Base-by-base conservation (phyloP, 1,140 invertebrate genomes). In the Zaprionus ornatus region DNA sequence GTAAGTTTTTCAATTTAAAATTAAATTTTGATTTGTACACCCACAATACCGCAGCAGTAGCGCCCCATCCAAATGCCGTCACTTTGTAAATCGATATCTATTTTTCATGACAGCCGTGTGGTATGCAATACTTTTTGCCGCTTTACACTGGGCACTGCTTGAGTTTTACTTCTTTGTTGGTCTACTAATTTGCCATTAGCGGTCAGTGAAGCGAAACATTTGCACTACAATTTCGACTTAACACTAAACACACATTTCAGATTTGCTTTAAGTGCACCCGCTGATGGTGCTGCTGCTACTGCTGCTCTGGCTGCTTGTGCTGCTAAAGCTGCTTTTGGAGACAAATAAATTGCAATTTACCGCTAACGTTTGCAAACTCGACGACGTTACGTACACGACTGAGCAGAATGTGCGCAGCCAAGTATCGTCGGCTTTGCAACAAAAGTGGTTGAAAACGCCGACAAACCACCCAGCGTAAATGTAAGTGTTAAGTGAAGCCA, bases 371-470 rank as follows among this genome's bases (percentile, higher is more conserved):
- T 86, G 66, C 57, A 78, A 90, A 90, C 83, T 87, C 77, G 77
- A 82, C 85, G 85, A 90, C 73, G 85, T 74, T 82, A 82, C 67
- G 76, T 85, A 85, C 73, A 90, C 85, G 81, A 88, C 85, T 88
- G 74, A 88, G 35, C 70, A 40, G 32, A 77, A 73, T 62, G 50
- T 87, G 65, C 32, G 56, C 65, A 77, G 66, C 57, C 37, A 75
- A 70, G 52, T 71, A 48, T 70, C 70, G 54, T 62, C 68, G 69
- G 25, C 59, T 57, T 12, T 29, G 32, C 40, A 61, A 42, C 19
- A 72, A 64, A 57, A 77, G 74, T 72, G 74, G 77, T 73, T 73
- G 74, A 73, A 79, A 70, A 29, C 74, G 37, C 61, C 48, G 57
- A 29, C 29, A 59, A 70, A 23, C 60, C 59, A 65, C 70, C 63